Base-by-base conservation (phyloP, 2,113 vertebrate genomes). In the Archilochus colubris region DNA sequence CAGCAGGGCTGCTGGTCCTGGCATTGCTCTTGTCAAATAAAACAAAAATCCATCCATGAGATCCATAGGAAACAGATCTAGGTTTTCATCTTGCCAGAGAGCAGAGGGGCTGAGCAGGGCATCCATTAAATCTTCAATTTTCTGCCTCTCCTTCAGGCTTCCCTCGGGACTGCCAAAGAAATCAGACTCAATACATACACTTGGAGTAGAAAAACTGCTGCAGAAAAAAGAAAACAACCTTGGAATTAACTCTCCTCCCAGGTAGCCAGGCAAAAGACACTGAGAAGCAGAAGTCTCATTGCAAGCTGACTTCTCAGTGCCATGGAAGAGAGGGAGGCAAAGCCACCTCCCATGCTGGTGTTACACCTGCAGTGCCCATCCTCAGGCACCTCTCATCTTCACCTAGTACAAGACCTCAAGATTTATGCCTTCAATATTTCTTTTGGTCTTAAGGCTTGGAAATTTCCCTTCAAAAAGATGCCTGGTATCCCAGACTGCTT, bases 121-220 rank as follows among this genome's bases (percentile, higher is more conserved):
- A 74, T 93, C 79, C 86, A 95, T 96, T 96, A 96, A 95, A 96
- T 96, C 86, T 96, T 92, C 63, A 91, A 91, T 96, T 95, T 96
- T 96, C 94, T 96, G 38, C 63, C 67, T 91, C 84, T 97, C 82
- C 94, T 94, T 92, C 73, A 92, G 91, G 88, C 89, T 91, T 48
- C 97, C 43, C 19, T 40, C 51, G 86, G 82, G 88, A 91, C 53
- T 46, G 33, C 22, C 68, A 78, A 70, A 53, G 77, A 96, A 92
- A 95, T 94, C 74, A 87, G 43, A 75, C 48, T 93, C 19, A 72
- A 72, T 64, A 85, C 80, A 54, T 51, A 57, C 9, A 46, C 21
- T 68, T 33, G 28, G 36, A 89, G 30, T 3, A 83, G 57, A 79
- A 88, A 86, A 86, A 54, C 12, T 83, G 28, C n/a, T 81, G n/a